Percentiles rank a stretch among this genome's conserved stretches.
These are phyloP conservation scores for Drosophila micromelanica DNA, from an alignment of 1,140 invertebrate species.

Conservation along the genomic window DNA sequence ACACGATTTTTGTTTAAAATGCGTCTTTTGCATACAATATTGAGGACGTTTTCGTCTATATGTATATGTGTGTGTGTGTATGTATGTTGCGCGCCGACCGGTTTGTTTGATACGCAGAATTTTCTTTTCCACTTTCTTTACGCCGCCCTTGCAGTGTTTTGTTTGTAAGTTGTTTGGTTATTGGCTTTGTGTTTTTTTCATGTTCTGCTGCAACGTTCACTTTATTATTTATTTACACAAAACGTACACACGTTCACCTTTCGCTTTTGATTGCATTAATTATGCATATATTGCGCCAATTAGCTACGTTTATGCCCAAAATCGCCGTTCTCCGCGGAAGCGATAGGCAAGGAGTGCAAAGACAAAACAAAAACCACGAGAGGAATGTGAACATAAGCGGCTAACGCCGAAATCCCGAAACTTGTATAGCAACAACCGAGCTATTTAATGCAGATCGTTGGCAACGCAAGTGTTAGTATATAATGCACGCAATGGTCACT, in stretches of 20 bases:
- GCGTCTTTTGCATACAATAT: conserved; percentile 66
- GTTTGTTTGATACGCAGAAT: conserved; percentile 76
- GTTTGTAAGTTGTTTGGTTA: conserved; percentile 32
- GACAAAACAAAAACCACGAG: conserved; percentile 53
- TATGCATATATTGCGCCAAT: conserved; percentile 55
- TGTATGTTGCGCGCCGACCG: conserved; percentile 68
- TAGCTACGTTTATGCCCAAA: conserved; percentile 46
- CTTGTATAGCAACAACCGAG: not conserved
- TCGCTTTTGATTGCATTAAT: conserved; percentile 59
- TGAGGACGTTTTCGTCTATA: conserved; percentile 33
- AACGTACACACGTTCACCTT: conserved; percentile 42
- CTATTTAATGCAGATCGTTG: conserved; percentile 1
- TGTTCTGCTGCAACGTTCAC: conserved; percentile 23
- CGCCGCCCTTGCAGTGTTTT: conserved; percentile 29
- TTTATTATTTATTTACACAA: conserved; percentile 53
- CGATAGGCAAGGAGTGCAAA: conserved; percentile 50
- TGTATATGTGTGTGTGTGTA: conserved; percentile 48
- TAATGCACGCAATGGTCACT: not conserved
- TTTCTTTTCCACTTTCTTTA: conserved; percentile 61
- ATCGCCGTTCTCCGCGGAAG: conserved; percentile 43
- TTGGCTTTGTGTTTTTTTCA: conserved; percentile 12
- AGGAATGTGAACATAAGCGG: conserved; percentile 19
- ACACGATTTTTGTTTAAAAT: conserved; percentile 38
- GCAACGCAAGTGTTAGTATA: conserved; percentile 8
- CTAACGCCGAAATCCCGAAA: conserved; percentile 16